Evolutionary conservation across 2,888 invertebrate genomes (phyloP).

Genomic region (Uloborus plumipes): DNA sequence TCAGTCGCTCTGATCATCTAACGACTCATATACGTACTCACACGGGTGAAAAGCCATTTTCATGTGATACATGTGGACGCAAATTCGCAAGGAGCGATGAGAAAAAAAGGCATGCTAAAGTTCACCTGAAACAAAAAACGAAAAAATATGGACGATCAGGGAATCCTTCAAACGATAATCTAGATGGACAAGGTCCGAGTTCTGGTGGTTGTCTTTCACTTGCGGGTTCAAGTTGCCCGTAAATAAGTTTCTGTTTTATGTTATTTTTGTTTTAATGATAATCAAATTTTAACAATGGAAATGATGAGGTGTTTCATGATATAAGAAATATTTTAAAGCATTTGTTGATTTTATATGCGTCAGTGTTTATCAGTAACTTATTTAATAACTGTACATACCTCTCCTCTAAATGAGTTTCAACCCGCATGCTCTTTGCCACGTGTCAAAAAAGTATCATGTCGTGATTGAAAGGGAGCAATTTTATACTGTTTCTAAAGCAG

Average conservation of each 20-base stretch:
- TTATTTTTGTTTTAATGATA: too few species aligned
- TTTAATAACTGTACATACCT: too few species aligned
- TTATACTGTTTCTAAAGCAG: too few species aligned
- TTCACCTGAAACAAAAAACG: slow-evolving; percentile 93
- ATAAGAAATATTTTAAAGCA: too few species aligned
- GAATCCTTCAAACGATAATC: slow-evolving; percentile 16
- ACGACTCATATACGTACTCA: slow-evolving; percentile 96
- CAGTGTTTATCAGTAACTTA: too few species aligned
- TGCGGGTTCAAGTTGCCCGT: slow-evolving; percentile 38
- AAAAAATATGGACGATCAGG: slow-evolving; percentile 49
- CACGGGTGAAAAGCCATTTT: slow-evolving; percentile 97
- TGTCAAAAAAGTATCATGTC: too few species aligned
- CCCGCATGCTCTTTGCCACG: too few species aligned
- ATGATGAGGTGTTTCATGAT: too few species aligned
- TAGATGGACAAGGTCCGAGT: slow-evolving; percentile 20
- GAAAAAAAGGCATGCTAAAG: slow-evolving; percentile 99
- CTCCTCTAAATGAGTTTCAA: too few species aligned
- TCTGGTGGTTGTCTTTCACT: slow-evolving; percentile 23
- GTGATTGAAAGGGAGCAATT: too few species aligned
- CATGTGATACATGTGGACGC: slow-evolving; percentile 96
- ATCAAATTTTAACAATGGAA: too few species aligned
- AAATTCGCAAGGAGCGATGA: slow-evolving; percentile 99
- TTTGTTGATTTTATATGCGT: too few species aligned
- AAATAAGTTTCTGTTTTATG: background rate
- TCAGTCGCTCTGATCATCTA: slow-evolving; percentile 96